Percentiles rank a stretch among this genome's conserved stretches.
Evolutionary conservation across 2,797 vertebrate genomes (phyloP).

Genomic region (Pangasius mekongensis): DNA sequence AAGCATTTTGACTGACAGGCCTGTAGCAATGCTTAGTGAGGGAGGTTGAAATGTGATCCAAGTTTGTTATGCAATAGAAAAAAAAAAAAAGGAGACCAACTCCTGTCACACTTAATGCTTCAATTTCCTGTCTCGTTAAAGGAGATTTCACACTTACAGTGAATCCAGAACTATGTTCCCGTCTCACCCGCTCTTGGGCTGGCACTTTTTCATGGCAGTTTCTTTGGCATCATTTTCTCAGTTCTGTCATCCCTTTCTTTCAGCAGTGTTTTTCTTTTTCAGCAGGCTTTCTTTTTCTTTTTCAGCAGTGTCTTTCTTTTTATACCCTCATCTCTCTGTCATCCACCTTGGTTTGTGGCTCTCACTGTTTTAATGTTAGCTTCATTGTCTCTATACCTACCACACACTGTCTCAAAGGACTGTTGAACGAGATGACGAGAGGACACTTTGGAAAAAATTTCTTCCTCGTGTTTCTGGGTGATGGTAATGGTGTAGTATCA

Average conservation of each 20-base stretch:
- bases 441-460: background rate
- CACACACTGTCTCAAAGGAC: background rate
- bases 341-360: background rate
- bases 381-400: background rate
- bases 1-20: slow-evolving; percentile 36
- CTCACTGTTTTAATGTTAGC: background rate
- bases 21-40: slow-evolving; percentile 17
- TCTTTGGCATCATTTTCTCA: slow-evolving; percentile 22
- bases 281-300: background rate
- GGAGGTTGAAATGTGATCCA: slow-evolving; percentile 30
- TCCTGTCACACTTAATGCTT: slow-evolving; percentile 31
- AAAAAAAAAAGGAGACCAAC: slow-evolving; percentile 19
- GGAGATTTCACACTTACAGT: slow-evolving; percentile 49
- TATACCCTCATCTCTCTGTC: background rate
- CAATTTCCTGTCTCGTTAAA: slow-evolving; percentile 31
- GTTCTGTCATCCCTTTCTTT: slow-evolving; percentile 15
- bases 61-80: slow-evolving; percentile 43
- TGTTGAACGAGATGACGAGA: background rate
- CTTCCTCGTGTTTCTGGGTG: background rate
- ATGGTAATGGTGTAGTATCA: background rate
- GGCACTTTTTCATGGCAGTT: slow-evolving; percentile 22
- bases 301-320: background rate
- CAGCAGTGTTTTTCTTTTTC: background rate
- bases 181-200: slow-evolving; percentile 35
- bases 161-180: slow-evolving; percentile 33